These are phyloP conservation scores for Cheirogaleus medius DNA, from an alignment of 2,113 vertebrate species.

Conservation along the genomic window DNA sequence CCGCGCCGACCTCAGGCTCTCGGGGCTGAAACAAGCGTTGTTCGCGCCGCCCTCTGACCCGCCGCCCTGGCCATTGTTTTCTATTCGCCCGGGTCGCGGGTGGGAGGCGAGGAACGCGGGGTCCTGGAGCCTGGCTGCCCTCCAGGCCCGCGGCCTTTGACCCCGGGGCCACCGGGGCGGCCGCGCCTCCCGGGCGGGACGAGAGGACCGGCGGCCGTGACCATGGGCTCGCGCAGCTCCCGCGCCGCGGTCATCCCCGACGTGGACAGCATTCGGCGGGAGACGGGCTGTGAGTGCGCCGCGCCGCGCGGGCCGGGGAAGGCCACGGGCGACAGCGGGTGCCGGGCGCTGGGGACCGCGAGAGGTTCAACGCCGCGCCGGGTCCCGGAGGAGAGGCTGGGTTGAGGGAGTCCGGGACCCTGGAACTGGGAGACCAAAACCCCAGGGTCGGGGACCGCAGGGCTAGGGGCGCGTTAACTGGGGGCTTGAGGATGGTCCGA, in stretches of 20 bases:
- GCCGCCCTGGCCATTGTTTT: constrained; percentile 28
- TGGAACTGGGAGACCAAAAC: neutral
- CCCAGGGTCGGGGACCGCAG: neutral
- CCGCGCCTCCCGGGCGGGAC: neutral
- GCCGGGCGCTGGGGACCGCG: neutral
- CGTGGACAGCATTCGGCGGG: constrained; percentile 39
- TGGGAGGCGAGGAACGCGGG: constrained; percentile 66
- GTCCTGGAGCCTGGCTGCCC: constrained; percentile 2
- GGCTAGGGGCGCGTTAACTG: accelerated
- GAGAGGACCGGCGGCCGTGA: neutral
- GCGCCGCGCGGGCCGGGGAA: neutral
- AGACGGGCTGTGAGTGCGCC: constrained; percentile 75
- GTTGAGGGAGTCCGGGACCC: neutral
- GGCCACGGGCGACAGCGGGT: too few relatives aligned
- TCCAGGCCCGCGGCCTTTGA: constrained; percentile 47
- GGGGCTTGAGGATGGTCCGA: neutral
- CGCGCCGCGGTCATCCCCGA: constrained; percentile 56
- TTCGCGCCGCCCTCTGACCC: constrained; percentile 19
- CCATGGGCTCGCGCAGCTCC: constrained; percentile 70
- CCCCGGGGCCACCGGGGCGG: neutral
- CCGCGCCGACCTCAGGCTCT: neutral
- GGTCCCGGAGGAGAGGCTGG: neutral
- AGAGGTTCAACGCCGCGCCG: neutral
- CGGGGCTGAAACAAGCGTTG: neutral
- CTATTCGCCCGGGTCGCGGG: neutral